A percentile compares a stretch with the other conserved stretches of the same genome.
Evolutionary conservation across 2,113 vertebrate genomes (phyloP).

Genomic region (Gambusia holbrooki): DNA sequence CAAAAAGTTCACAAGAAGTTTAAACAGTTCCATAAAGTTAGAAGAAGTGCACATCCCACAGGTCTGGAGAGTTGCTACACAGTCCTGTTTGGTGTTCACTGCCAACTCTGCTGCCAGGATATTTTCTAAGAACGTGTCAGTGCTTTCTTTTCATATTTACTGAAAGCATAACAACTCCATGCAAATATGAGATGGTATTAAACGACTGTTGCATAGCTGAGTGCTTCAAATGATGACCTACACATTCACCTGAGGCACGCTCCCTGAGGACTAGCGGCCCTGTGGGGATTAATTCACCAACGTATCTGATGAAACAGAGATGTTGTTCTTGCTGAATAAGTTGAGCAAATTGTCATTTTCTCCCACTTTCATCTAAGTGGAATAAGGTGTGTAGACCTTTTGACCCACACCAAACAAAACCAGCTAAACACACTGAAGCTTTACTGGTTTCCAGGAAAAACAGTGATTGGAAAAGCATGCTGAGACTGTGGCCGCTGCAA

Average conservation of each 20-base stretch:
- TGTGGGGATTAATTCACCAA: conserved; percentile 32
- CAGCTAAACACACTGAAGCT: not conserved
- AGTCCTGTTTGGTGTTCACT: conserved; percentile 31
- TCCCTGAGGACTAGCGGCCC: conserved; percentile 15
- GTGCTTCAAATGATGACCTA: not conserved
- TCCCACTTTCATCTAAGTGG: not conserved
- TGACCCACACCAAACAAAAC: not conserved
- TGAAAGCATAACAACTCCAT: conserved; percentile 53
- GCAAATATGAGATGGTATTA: conserved; percentile 63
- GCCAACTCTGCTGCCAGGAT: not conserved
- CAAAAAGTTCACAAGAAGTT: conserved; percentile 4
- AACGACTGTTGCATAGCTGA: conserved; percentile 22
- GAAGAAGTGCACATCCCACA: conserved; percentile 9
- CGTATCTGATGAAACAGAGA: conserved; percentile 53
- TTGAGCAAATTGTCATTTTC: conserved; percentile 1
- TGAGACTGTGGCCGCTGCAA: conserved; percentile 18
- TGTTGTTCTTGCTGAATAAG: conserved; percentile 48
- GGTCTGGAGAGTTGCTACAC: conserved; percentile 12
- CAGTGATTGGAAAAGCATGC: not conserved
- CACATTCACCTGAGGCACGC: conserved; percentile 4
- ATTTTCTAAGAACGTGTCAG: conserved; percentile 45
- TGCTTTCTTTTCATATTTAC: conserved; percentile 56
- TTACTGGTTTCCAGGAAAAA: conserved; percentile 26
- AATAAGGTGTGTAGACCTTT: not conserved
- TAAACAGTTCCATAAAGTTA: conserved; percentile 13